Conservation (phyloP, 2,113 vertebrate genomes). For the Laticauda colubrina region DNA sequence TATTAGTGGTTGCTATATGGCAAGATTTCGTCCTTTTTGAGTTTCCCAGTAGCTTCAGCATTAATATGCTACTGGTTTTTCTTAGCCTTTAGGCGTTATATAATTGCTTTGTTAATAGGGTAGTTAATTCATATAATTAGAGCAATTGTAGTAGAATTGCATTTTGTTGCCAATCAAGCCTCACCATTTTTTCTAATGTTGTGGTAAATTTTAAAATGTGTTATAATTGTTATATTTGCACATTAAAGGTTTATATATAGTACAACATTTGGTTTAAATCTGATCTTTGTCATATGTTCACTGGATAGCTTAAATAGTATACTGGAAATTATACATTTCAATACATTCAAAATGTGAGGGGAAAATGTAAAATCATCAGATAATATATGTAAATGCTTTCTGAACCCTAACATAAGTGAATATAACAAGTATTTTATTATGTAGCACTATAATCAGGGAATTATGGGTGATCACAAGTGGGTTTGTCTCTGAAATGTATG, state of each 20-base stretch:
- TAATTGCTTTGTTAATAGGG: constrained; percentile 49
- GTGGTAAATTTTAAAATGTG: neutral
- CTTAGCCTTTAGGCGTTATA: constrained; percentile 50
- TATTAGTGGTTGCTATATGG: constrained; percentile 26
- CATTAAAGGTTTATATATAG: neutral
- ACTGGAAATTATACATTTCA: neutral
- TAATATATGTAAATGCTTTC: neutral
- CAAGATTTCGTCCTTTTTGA: neutral
- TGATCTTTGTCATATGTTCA: neutral
- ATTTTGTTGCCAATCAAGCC: constrained; percentile 28
- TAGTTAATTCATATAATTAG: constrained; percentile 43
- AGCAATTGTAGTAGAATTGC: constrained; percentile 4
- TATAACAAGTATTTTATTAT: neutral
- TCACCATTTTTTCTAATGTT: constrained; percentile 26
- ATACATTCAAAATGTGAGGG: neutral
- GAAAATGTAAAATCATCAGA: neutral
- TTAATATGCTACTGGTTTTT: constrained; percentile 25
- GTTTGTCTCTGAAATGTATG: neutral
- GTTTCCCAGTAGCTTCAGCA: neutral
- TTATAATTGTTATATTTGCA: neutral
- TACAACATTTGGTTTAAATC: neutral
- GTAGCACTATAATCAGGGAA: neutral
- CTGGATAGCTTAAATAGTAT: constrained; percentile 19
- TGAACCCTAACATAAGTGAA: neutral
- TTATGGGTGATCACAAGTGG: neutral